Percentiles rank a stretch among this genome's conserved stretches.
These are phyloP conservation scores for Trachelus stipa DNA, from an alignment of 2,888 invertebrate genomes.

Conservation along the genomic window DNA sequence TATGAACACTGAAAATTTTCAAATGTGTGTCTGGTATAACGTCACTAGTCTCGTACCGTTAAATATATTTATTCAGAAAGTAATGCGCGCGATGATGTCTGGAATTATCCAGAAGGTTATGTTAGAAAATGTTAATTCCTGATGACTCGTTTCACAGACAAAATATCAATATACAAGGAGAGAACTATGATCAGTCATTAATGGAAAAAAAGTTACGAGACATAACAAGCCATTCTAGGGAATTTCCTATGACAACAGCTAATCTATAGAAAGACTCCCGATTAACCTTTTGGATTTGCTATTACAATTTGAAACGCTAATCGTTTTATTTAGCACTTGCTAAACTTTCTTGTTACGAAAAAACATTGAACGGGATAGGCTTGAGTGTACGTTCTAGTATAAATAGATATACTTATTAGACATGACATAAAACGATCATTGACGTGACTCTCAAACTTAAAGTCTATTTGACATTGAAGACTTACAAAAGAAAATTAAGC, in stretches of 20 bases:
- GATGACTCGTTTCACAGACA: background rate
- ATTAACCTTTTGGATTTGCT: background rate
- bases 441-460: background rate
- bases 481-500: background rate
- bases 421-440: background rate
- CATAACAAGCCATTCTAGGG: background rate
- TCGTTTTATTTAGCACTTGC: background rate
- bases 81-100: background rate
- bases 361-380: background rate
- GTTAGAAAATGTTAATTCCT: background rate
- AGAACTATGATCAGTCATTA: background rate
- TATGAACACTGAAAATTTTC: background rate
- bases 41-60: background rate
- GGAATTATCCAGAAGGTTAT: background rate
- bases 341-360: background rate
- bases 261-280: background rate
- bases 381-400: too few relatives aligned
- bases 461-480: background rate
- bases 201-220: background rate
- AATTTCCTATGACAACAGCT: background rate
- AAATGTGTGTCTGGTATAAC: background rate
- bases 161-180: background rate
- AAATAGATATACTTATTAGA: background rate
- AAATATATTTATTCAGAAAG: background rate
- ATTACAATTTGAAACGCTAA: background rate